These are phyloP conservation scores for Synodontis membranacea DNA, from an alignment of 2,113 vertebrate species.

Conservation along the genomic window DNA sequence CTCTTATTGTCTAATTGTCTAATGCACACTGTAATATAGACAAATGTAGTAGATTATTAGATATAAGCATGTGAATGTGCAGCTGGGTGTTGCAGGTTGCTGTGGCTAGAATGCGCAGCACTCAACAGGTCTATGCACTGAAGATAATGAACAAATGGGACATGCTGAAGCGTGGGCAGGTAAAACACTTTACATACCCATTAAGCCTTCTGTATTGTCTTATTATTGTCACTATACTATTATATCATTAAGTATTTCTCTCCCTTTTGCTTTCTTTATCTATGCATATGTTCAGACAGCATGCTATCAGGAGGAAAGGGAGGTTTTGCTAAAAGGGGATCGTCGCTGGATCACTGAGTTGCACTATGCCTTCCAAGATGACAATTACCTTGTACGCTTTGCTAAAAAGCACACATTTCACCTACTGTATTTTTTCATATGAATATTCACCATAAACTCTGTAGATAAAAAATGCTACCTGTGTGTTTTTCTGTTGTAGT, in stretches of 20 bases:
- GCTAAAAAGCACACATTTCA: neutral
- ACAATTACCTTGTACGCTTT: constrained; percentile 79
- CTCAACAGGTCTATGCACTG: constrained; percentile 81
- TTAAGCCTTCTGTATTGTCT: neutral
- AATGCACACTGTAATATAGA: neutral
- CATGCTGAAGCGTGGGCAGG: constrained; percentile 82
- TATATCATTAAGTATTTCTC: neutral
- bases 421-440: neutral
- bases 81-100: constrained; percentile 71
- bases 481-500: constrained; percentile 63
- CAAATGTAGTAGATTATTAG: neutral
- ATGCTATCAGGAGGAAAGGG: constrained; percentile 84
- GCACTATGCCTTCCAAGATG: constrained; percentile 86
- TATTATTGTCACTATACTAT: neutral
- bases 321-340: constrained; percentile 81
- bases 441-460: neutral
- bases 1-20: neutral
- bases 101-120: constrained; percentile 76
- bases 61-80: neutral
- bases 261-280: neutral
- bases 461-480: neutral
- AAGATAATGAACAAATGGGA: constrained; percentile 92
- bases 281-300: constrained; percentile 70
- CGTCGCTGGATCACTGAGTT: constrained; percentile 83
- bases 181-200: constrained; percentile 53